Conservation (phyloP, 1,140 invertebrate genomes). For the Calycopis cecrops region DNA sequence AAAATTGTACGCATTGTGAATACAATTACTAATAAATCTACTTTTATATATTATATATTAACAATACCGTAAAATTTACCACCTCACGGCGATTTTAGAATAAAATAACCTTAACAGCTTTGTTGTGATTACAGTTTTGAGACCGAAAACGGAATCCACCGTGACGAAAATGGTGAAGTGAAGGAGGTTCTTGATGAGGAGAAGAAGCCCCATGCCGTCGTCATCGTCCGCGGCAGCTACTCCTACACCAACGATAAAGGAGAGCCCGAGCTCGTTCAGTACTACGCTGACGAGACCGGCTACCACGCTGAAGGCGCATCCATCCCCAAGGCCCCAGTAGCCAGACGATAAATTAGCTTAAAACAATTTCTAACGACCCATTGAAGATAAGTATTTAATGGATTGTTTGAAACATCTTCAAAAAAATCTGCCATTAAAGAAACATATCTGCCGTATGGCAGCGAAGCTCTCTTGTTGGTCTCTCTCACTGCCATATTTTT, state of each 20-base stretch:
- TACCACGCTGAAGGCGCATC: conserved; percentile 67
- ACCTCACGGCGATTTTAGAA: too few relatives aligned
- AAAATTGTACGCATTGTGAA: too few relatives aligned
- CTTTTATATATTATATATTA: too few relatives aligned
- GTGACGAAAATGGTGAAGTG: conserved; percentile 51
- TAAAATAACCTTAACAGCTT: too few relatives aligned
- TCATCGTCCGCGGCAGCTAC: conserved; percentile 62
- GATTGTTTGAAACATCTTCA: conserved; percentile 13
- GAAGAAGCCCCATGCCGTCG: conserved; percentile 56
- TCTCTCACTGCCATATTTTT: conserved; percentile 57
- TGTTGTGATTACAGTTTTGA: conserved; percentile 45
- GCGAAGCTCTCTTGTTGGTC: conserved; percentile 30
- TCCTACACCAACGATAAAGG: conserved; percentile 50
- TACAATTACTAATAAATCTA: too few relatives aligned
- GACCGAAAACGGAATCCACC: conserved; percentile 52
- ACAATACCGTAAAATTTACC: too few relatives aligned
- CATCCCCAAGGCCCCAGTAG: conserved; percentile 43
- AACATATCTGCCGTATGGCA: conserved; percentile 20
- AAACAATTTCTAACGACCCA: conserved; percentile 11
- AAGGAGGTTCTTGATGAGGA: conserved; percentile 62
- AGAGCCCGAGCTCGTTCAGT: conserved; percentile 52
- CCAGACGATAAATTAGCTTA: conserved; percentile 33
- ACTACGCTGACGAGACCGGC: conserved; percentile 75
- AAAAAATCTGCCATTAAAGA: too few relatives aligned
- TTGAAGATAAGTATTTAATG: conserved; percentile 17